Conservation (phyloP, 1,140 invertebrate species). For the Ruditapes philippinarum region DNA sequence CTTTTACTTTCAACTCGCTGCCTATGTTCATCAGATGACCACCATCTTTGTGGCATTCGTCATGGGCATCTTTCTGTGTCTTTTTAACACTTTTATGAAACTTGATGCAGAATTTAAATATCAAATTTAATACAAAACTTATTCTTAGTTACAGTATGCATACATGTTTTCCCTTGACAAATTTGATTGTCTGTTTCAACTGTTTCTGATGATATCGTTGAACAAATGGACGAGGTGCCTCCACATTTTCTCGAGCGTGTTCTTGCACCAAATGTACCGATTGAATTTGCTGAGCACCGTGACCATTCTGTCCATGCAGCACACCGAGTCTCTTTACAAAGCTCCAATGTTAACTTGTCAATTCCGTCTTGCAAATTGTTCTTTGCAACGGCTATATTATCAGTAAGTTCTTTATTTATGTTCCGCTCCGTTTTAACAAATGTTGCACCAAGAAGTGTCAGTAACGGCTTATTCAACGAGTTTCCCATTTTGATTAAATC, state of each 20-base stretch:
- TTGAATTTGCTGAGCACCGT: neutral
- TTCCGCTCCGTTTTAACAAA: too few species aligned
- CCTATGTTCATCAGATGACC: neutral
- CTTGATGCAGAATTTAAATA: neutral
- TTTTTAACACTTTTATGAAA: neutral
- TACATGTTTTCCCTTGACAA: neutral
- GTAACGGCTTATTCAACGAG: too few species aligned
- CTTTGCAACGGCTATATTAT: too few species aligned
- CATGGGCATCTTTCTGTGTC: neutral
- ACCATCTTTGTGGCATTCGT: neutral
- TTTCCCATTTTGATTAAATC: too few species aligned
- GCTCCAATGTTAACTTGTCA: neutral
- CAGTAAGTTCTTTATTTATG: too few species aligned
- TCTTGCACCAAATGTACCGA: neutral
- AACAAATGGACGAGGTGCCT: neutral
- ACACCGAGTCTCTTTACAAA: neutral
- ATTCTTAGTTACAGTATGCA: neutral
- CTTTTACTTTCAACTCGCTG: neutral
- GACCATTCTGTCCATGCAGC: neutral
- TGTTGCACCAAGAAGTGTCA: too few species aligned
- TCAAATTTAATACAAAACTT: too few species aligned
- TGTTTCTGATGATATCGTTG: neutral
- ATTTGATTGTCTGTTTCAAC: neutral
- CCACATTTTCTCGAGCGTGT: neutral
- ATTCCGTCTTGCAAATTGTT: too few species aligned